Evolutionary conservation across 2,797 vertebrate species (phyloP).

Genomic region (Pangasius macronema): DNA sequence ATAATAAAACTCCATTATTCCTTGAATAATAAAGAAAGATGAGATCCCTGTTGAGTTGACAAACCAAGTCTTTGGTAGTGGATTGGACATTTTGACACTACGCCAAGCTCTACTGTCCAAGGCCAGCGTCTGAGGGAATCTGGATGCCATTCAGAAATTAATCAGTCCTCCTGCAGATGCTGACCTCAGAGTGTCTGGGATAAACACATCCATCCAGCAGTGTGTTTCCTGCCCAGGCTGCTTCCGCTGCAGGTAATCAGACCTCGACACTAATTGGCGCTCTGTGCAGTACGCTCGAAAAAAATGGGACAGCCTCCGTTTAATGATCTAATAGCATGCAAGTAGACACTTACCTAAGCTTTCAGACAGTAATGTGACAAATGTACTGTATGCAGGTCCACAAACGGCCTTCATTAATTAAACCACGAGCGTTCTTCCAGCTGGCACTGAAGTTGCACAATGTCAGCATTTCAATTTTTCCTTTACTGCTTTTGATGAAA

Average conservation of each 20-base stretch:
- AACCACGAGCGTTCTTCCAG: slow-evolving; percentile 8
- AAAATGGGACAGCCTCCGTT: slow-evolving; percentile 51
- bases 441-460: slow-evolving; percentile 19
- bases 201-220: slow-evolving; percentile 64
- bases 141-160: slow-evolving; percentile 76
- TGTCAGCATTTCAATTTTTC: slow-evolving; percentile 22
- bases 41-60: background rate
- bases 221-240: slow-evolving; percentile 18
- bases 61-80: background rate
- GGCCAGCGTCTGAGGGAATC: slow-evolving; percentile 39
- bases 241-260: slow-evolving; percentile 64
- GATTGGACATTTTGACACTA: background rate
- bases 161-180: slow-evolving; percentile 73
- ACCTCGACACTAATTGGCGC: slow-evolving; percentile 59
- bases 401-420: slow-evolving; percentile 36
- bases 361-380: slow-evolving; percentile 20
- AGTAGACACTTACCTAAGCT: slow-evolving; percentile 11
- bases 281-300: slow-evolving; percentile 38
- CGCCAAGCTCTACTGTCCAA: background rate
- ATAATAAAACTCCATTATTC: background rate
- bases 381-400: slow-evolving; percentile 20
- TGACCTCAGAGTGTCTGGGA: slow-evolving; percentile 70
- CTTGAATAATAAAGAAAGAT: background rate
- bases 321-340: slow-evolving; percentile 49
- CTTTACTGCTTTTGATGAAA: slow-evolving; percentile 35